Evolutionary conservation across 2,888 invertebrate species (phyloP), one percentile per base, ranked within the genome.

Genomic region (Zaprionus lineosus): DNA sequence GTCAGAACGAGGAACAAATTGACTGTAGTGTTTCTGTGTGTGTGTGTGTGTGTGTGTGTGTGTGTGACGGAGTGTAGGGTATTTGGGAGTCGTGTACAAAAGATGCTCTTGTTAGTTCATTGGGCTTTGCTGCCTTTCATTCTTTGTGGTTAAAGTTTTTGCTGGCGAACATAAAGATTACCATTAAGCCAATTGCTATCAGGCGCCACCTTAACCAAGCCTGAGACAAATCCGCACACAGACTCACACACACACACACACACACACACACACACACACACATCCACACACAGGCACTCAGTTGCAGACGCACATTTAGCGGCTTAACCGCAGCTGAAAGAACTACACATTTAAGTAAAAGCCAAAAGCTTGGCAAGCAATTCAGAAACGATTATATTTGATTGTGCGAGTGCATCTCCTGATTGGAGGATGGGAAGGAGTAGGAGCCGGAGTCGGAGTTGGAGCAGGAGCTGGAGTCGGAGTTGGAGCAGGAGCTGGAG

Each of bases 331-430:
- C 15, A 18, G 51, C 28, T 9, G 2, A 19, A 28, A 31, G 14
- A 28, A 19, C 40, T 33, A n/a, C n/a, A n/a, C n/a, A n/a, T n/a
- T n/a, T n/a, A 79, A 68, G 72, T 62, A 64, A 83, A 84, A 73
- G 69, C 43, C 57, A 76, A 63, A n/a, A n/a, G n/a, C 74, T 63
- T 69, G 63, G 39, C 64, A 51, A 55, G 83, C 85, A 79, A 79
- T 83, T 78, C 56, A 61, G 40, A 62, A 65, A 68, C 84, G 76
- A 83, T 85, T 78, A 78, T 58, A 61, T 75, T 55, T 83, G 83
- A 84, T 78, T 84, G 79, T 71, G 44, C 40, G 36, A 16, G 67
- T 33, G 43, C 43, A 44, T 50, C 52, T 44, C 33, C 12, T 15
- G 21, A n/a, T n/a, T 16, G 14, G 33, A 21, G 24, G 8, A 29